These are phyloP conservation scores for Zoanthus gigantus DNA, from an alignment of 92 coral and sea anemone genomes.

Conservation along the genomic window DNA sequence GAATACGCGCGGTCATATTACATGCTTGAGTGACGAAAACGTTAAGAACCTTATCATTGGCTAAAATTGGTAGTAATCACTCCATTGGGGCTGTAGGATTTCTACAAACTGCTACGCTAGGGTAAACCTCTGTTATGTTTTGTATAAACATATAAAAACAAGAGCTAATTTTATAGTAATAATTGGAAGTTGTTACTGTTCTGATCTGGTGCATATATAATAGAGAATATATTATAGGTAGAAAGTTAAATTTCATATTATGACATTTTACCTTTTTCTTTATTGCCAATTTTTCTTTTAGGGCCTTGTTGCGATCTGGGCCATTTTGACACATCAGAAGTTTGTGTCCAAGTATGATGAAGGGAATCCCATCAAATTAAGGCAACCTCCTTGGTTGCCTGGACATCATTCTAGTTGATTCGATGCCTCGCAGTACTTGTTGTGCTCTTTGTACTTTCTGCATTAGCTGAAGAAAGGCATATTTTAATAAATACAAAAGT, in stretches of 20 bases:
- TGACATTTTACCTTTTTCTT: conserved; percentile 26
- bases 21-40: not conserved
- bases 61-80: too few relatives aligned
- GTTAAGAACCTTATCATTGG: too few relatives aligned
- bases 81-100: too few relatives aligned
- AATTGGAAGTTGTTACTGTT: too few relatives aligned
- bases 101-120: too few relatives aligned
- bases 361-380: conserved; percentile 65
- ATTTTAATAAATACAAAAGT: not conserved
- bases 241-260: not conserved
- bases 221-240: not conserved
- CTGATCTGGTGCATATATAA: too few relatives aligned
- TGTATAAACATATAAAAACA: too few relatives aligned
- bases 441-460: not conserved
- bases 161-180: too few relatives aligned
- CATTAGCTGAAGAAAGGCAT: not conserved
- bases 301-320: conserved; percentile 64
- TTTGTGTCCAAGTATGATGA: conserved; percentile 36
- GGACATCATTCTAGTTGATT: not conserved
- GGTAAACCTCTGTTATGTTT: too few relatives aligned
- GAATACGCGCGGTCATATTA: too few relatives aligned
- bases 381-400: conserved; percentile 54
- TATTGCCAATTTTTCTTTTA: conserved; percentile 44
- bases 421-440: not conserved
- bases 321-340: conserved; percentile 68